phyloP scores from a whole-genome alignment of 2,888 invertebrate genomes.

The Elegia similella region DNA sequence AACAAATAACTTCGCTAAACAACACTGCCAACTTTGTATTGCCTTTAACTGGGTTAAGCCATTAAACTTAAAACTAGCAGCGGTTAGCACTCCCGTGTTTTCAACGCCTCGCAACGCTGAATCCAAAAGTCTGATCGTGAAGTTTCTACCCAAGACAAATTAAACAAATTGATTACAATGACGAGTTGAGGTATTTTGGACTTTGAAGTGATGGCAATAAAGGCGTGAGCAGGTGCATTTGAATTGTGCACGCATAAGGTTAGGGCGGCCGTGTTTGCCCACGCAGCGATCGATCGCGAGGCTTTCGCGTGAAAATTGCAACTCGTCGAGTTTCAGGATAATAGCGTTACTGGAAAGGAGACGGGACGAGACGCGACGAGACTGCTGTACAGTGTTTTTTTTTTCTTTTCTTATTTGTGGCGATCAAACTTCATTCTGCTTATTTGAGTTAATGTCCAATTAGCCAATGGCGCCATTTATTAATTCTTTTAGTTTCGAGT shows the following conservation, averaged over 20 bases:
- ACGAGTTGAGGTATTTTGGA: slow-evolving; percentile 19
- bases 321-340: slow-evolving; percentile 52
- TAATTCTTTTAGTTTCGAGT: too few relatives aligned
- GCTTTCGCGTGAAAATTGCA: slow-evolving; percentile 78
- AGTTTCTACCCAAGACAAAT: slow-evolving; percentile 19
- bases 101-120: slow-evolving; percentile 17
- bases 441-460: too few relatives aligned
- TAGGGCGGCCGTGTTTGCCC: slow-evolving; percentile 73
- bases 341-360: slow-evolving; percentile 51
- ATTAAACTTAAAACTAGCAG: slow-evolving; percentile 15
- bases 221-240: slow-evolving; percentile 23
- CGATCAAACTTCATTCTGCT: too few relatives aligned
- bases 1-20: not conserved
- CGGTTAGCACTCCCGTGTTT: slow-evolving; percentile 10
- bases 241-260: slow-evolving; percentile 47
- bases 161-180: slow-evolving; percentile 20
- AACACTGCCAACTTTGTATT: not conserved
- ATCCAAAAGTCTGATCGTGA: slow-evolving; percentile 20
- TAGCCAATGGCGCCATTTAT: too few relatives aligned
- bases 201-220: slow-evolving; percentile 20
- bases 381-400: not conserved
- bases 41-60: slow-evolving; percentile 13
- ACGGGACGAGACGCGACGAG: too few relatives aligned
- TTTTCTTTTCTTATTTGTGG: too few relatives aligned
- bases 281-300: slow-evolving; percentile 74